Percentiles rank a stretch among this genome's conserved stretches.
These are phyloP conservation scores for Acridotheres tristis DNA, from an alignment of 2,797 vertebrate genomes.

Conservation along the genomic window DNA sequence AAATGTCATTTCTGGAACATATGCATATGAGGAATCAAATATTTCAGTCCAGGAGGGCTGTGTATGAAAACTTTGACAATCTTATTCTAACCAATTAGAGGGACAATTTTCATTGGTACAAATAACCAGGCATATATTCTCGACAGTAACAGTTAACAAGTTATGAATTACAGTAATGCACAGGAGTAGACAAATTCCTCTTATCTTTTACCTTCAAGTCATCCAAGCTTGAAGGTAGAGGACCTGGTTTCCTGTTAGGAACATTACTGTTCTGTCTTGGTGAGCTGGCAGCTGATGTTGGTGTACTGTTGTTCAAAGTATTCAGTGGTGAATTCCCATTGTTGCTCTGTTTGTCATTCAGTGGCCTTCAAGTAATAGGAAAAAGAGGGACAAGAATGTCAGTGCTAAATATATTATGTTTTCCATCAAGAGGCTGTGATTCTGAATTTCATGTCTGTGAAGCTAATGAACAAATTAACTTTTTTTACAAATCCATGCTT, in stretches of 20 bases:
- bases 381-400: conserved; percentile 5
- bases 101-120: neutral
- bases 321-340: conserved; percentile 73
- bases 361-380: conserved; percentile 75
- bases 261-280: conserved; percentile 69
- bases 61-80: neutral
- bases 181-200: neutral
- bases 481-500: neutral
- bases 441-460: neutral
- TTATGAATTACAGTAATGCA: neutral
- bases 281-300: conserved; percentile 73
- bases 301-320: conserved; percentile 69
- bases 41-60: neutral
- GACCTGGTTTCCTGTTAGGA: conserved; percentile 78
- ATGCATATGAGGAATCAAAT: neutral
- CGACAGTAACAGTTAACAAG: neutral
- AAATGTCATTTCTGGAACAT: neutral
- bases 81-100: neutral
- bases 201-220: conserved; percentile 89
- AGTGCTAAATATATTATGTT: neutral
- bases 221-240: conserved; percentile 88
- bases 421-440: neutral
- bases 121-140: neutral
- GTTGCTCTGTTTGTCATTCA: conserved; percentile 83
- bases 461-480: neutral